Evolutionary conservation across 2,888 invertebrate species (phyloP).

Genomic region (Agonopterix arenella): DNA sequence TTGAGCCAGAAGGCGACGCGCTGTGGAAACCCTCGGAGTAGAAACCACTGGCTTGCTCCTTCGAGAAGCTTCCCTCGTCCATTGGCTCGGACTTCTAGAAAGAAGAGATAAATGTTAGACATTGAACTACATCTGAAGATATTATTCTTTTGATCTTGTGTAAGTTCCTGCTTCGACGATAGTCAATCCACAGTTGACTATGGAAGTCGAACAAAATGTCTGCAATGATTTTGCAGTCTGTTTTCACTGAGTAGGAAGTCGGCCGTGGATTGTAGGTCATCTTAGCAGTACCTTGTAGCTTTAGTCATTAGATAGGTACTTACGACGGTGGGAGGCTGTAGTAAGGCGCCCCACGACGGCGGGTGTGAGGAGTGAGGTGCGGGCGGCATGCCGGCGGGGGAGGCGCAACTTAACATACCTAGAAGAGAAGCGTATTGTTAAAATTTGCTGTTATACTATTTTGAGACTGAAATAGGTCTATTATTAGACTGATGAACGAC

Average conservation of each 20-base stretch:
- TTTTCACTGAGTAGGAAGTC: not conserved
- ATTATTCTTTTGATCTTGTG: too few species aligned
- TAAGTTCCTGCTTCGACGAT: too few species aligned
- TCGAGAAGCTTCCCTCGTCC: slow-evolving; percentile 60
- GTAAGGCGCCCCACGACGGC: slow-evolving; percentile 47
- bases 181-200: too few species aligned
- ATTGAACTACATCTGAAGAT: too few species aligned
- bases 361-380: slow-evolving; percentile 48
- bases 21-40: slow-evolving; percentile 79
- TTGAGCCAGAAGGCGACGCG: slow-evolving; percentile 77
- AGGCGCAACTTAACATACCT: slow-evolving; percentile 68
- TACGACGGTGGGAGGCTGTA: slow-evolving; percentile 55
- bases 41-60: slow-evolving; percentile 78
- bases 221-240: too few species aligned
- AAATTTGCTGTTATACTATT: too few species aligned
- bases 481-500: too few species aligned
- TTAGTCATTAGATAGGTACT: slow-evolving; percentile 18
- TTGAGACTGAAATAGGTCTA: too few species aligned
- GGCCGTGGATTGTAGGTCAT: not conserved
- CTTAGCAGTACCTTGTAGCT: not conserved
- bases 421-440: not conserved
- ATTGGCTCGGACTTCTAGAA: slow-evolving; percentile 77
- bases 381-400: slow-evolving; percentile 67
- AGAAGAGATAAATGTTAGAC: slow-evolving; percentile 15
- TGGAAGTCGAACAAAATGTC: too few species aligned